Conservation (phyloP, 2,113 vertebrate species). For the Ondatra zibethicus region DNA sequence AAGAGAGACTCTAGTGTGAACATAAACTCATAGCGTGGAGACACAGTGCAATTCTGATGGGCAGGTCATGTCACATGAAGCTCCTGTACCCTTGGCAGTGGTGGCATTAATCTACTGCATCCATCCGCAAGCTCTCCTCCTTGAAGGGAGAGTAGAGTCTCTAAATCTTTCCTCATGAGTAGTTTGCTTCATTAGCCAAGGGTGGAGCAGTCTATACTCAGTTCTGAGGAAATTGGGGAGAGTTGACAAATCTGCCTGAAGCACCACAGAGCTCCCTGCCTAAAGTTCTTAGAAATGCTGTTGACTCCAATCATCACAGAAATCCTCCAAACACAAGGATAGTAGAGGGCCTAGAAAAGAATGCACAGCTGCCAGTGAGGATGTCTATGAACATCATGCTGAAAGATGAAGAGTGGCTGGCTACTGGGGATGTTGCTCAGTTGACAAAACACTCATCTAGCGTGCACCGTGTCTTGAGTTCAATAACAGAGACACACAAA, state of each 20-base stretch:
- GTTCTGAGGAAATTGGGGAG: neutral
- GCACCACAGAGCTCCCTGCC: too few relatives aligned
- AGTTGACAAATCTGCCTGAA: neutral
- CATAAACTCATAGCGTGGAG: neutral
- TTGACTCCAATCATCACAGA: neutral
- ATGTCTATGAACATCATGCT: neutral
- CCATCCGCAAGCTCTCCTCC: neutral
- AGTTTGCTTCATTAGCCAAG: neutral
- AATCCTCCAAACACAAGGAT: neutral
- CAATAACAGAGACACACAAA: neutral
- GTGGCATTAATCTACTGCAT: neutral
- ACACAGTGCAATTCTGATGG: neutral
- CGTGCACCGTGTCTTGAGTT: neutral
- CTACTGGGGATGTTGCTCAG: neutral
- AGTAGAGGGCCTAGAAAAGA: neutral
- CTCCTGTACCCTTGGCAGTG: neutral
- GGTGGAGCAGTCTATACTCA: neutral
- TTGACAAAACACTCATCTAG: neutral
- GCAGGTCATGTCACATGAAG: neutral
- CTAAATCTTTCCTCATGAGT: neutral
- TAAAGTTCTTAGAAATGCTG: neutral
- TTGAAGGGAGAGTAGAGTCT: neutral
- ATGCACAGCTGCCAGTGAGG: neutral
- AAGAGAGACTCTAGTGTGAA: neutral
- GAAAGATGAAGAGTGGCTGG: neutral